Percentiles rank a stretch among this genome's conserved stretches.
Conservation (phyloP, 2,113 vertebrate genomes). For the Alaudala cheleensis region DNA sequence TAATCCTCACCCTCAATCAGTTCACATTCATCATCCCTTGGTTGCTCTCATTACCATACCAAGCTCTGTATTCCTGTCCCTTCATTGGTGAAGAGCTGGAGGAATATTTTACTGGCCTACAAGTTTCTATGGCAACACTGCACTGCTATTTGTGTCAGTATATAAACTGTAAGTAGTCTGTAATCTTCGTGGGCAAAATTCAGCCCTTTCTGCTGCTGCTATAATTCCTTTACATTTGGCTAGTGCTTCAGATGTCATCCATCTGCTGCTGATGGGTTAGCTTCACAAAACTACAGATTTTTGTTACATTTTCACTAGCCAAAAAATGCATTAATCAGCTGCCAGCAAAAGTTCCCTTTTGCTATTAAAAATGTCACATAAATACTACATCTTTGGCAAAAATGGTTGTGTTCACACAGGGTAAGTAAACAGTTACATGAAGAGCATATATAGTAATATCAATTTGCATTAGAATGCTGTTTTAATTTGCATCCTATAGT, state of each 20-base stretch:
- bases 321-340: background rate
- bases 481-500: background rate
- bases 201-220: background rate
- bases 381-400: background rate
- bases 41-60: slow-evolving; percentile 46
- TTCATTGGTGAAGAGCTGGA: slow-evolving; percentile 42
- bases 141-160: slow-evolving; percentile 64
- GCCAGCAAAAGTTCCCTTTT: background rate
- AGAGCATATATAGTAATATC: background rate
- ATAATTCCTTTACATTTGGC: slow-evolving; percentile 10
- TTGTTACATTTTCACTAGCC: background rate
- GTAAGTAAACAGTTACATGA: background rate
- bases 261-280: background rate
- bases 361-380: background rate
- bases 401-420: background rate
- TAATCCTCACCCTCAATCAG: slow-evolving; percentile 48
- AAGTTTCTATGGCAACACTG: slow-evolving; percentile 73
- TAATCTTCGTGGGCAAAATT: slow-evolving; percentile 34
- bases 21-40: slow-evolving; percentile 15
- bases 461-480: background rate
- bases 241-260: slow-evolving; percentile 9
- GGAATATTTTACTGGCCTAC: slow-evolving; percentile 60
- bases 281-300: background rate
- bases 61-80: slow-evolving; percentile 25
- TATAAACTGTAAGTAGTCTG: slow-evolving; percentile 73